Evolutionary conservation across 2,888 invertebrate species (phyloP), one percentile per base, ranked within the genome.

Genomic region (Pocota personata): DNA sequence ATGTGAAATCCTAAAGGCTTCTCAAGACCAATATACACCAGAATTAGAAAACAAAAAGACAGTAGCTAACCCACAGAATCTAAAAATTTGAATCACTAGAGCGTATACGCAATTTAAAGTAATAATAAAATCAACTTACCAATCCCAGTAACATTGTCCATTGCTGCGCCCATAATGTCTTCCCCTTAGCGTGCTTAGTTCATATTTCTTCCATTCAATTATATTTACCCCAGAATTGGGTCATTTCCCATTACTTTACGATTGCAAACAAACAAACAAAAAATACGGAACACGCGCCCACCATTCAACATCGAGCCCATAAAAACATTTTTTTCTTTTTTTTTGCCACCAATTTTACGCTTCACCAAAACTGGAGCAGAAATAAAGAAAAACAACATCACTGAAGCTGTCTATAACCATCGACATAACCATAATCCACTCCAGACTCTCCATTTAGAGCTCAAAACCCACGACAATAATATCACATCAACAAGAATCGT

Each of bases 351-450:
- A 71, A 55, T 62, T 71, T 71, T 8, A 27, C 21, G 35, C 16
- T 60, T 3, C 30, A 50, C 50, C n/a, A 57, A 71, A 78, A 71
- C 60, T 60, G 60, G 77, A 52, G 46, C 71, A 78, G 16, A 21
- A 43, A 69, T 52, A 43, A 69, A 40, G 21, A 35, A 48, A 55
- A 64, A 75, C 21, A 72, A 50, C 46, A 50, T 7, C 50, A 40
- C 19, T 40, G 62, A 16, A 27, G 55, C 50, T 24, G 46, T 32
- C 24, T 40, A 50, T 62, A 24, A 24, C 24, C 24, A 24, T 24
- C 24, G 24, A 24, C 24, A 24, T 24, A 40, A 40, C 52, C 30
- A 55, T 55, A 55, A 69, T 69, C 43, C 27, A 67, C 37, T 69
- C 24, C 60, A 32, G 78, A 62, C 77, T 46, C 19, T 40, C 37